Conservation (phyloP, 2,888 invertebrate species). For the Encarsia formosa region DNA sequence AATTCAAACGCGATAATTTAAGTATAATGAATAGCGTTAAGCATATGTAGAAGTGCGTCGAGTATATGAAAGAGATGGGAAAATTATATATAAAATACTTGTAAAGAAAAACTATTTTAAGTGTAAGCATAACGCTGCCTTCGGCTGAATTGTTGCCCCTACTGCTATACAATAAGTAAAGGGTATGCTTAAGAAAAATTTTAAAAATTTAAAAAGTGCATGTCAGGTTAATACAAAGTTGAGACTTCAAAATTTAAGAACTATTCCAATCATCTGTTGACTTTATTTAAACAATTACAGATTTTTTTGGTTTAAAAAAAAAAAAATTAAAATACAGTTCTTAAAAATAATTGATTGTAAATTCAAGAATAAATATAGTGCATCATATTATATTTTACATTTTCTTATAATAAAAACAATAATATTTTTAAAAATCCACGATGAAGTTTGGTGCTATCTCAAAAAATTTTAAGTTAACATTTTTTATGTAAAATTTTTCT, state of each 20-base stretch:
- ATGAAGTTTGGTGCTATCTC: background rate
- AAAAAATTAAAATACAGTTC: no score
- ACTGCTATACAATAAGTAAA: constrained; percentile 44
- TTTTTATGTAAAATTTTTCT: constrained; percentile 11
- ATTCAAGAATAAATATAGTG: no score
- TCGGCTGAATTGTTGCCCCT: constrained; percentile 48
- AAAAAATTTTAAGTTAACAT: no score
- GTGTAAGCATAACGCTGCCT: constrained; percentile 46
- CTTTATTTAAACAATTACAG: background rate
- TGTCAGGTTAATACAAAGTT: background rate
- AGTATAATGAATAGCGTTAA: constrained; percentile 25
- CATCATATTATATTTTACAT: background rate
- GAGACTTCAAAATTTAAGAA: background rate
- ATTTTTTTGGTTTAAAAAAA: no score
- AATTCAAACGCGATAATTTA: no score
- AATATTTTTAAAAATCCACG: background rate
- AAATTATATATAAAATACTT: constrained; percentile 37
- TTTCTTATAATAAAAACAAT: background rate
- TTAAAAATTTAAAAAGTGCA: background rate
- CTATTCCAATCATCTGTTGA: background rate
- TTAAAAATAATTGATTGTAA: background rate
- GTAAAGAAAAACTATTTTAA: constrained; percentile 23
- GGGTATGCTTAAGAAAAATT: constrained; percentile 21
- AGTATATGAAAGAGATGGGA: constrained; percentile 17
- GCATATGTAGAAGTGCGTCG: constrained; percentile 25